Conservation (phyloP, 2,888 invertebrate genomes). For the Abrostola triplasia region DNA sequence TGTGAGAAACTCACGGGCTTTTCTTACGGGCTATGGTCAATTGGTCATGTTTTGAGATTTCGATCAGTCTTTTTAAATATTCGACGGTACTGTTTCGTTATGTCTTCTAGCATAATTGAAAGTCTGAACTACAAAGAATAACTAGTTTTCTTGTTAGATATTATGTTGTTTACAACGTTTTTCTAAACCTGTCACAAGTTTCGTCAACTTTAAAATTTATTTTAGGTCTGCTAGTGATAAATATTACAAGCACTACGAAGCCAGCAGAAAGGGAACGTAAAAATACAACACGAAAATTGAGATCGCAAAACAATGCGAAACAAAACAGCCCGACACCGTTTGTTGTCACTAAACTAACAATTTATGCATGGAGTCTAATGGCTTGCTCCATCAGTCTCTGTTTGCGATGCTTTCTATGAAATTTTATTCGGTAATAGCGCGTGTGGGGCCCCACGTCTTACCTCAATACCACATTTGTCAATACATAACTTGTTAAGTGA, state of each 20-base stretch:
- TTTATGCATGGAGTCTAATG: conserved; percentile 87
- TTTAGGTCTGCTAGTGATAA: conserved; percentile 11
- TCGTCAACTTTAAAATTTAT: conserved; percentile 20
- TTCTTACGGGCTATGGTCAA: not conserved
- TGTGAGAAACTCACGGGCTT: too few species aligned
- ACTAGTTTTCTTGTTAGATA: not conserved
- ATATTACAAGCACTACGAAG: conserved; percentile 19
- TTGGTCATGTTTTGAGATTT: not conserved
- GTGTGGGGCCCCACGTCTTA: conserved; percentile 64
- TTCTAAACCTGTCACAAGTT: not conserved
- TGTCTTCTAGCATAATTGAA: not conserved
- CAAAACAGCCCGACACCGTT: conserved; percentile 62
- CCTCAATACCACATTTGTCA: conserved; percentile 58
- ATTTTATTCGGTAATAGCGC: conserved; percentile 85
- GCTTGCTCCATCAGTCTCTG: conserved; percentile 80
- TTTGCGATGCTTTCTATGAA: conserved; percentile 87
- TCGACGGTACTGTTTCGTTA: not conserved
- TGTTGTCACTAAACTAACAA: conserved; percentile 84
- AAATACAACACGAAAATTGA: conserved; percentile 44
- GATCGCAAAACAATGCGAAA: conserved; percentile 65
- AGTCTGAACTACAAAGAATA: not conserved
- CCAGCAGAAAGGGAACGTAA: conserved; percentile 15
- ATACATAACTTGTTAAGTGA: conserved; percentile 56
- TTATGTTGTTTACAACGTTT: not conserved
- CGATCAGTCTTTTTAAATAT: not conserved